Evolutionary conservation across 2,888 invertebrate species (phyloP).

Genomic region (Clitarchus hookeri): DNA sequence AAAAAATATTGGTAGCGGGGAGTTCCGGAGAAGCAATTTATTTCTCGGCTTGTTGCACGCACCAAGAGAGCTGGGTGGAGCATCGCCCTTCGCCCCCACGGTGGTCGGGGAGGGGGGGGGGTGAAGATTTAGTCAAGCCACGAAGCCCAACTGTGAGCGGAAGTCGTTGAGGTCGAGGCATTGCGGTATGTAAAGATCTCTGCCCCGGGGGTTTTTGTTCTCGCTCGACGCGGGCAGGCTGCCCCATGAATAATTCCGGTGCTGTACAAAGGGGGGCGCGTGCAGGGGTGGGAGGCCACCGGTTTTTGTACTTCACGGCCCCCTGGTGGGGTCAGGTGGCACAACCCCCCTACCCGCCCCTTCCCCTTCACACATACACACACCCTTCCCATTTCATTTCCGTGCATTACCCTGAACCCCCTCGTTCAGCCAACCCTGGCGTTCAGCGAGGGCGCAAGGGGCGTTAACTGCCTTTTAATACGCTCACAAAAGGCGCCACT

Average conservation of each 20-base stretch:
- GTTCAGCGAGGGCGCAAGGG: not conserved
- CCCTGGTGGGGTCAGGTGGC: not conserved
- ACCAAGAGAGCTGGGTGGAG: not conserved
- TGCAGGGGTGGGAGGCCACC: not conserved
- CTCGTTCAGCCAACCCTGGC: not conserved
- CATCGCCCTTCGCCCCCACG: not conserved
- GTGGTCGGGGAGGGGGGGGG: not conserved
- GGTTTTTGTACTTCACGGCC: not conserved
- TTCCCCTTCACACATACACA: not conserved
- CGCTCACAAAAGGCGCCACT: slow-evolving; percentile 1
- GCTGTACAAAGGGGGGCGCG: not conserved
- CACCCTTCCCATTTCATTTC: no score
- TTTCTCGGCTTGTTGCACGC: not conserved
- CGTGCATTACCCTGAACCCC: not conserved
- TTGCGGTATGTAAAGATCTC: not conserved
- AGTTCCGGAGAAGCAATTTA: not conserved
- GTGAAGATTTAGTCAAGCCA: not conserved
- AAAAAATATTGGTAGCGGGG: not conserved
- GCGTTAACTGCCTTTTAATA: not conserved
- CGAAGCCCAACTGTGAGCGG: not conserved
- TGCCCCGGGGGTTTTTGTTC: not conserved
- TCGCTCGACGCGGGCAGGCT: not conserved
- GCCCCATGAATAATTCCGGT: not conserved
- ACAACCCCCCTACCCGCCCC: not conserved
- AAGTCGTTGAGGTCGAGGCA: not conserved